Percentiles rank a stretch among this genome's conserved stretches.
Evolutionary conservation across 1,140 invertebrate species (phyloP).

Genomic region (Homarus americanus): DNA sequence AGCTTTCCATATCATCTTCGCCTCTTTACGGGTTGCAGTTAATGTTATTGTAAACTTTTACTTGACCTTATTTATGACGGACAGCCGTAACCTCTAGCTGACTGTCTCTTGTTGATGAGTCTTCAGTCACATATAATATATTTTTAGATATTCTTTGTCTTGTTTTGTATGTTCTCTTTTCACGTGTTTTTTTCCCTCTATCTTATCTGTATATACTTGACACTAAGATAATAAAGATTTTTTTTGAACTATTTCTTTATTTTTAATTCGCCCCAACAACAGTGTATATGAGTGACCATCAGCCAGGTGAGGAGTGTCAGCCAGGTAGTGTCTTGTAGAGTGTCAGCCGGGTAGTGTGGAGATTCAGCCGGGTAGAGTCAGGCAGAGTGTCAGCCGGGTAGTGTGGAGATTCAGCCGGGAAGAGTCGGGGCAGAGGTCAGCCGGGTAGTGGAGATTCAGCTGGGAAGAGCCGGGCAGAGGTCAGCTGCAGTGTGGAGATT

Average conservation of each 20-base stretch:
- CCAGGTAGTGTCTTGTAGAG: no score
- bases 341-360: no score
- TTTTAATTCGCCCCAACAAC: neutral
- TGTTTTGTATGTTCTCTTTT: conserved; percentile 8
- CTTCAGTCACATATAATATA: conserved; percentile 61
- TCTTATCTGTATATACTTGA: conserved; percentile 59
- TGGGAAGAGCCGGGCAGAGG: no score
- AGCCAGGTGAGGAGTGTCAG: neutral
- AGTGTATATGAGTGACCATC: neutral
- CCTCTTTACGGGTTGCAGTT: conserved; percentile 66
- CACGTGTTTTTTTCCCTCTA: conserved; percentile 24
- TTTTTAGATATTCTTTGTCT: conserved; percentile 44
- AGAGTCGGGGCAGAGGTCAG: no score
- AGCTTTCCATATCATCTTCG: conserved; percentile 45
- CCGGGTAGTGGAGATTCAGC: no score
- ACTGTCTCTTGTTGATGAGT: conserved; percentile 33
- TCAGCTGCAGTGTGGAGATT: no score
- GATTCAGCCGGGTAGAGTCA: no score
- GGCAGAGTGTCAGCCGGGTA: no score
- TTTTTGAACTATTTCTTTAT: neutral
- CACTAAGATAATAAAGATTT: conserved; percentile 61
- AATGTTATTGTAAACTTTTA: conserved; percentile 44
- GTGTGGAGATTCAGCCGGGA: no score
- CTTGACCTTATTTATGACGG: conserved; percentile 52
- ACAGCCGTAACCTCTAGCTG: neutral